Percentiles rank a stretch among this genome's conserved stretches.
These are phyloP conservation scores for Fundulus diaphanus DNA, from an alignment of 2,797 vertebrate genomes.

Conservation along the genomic window DNA sequence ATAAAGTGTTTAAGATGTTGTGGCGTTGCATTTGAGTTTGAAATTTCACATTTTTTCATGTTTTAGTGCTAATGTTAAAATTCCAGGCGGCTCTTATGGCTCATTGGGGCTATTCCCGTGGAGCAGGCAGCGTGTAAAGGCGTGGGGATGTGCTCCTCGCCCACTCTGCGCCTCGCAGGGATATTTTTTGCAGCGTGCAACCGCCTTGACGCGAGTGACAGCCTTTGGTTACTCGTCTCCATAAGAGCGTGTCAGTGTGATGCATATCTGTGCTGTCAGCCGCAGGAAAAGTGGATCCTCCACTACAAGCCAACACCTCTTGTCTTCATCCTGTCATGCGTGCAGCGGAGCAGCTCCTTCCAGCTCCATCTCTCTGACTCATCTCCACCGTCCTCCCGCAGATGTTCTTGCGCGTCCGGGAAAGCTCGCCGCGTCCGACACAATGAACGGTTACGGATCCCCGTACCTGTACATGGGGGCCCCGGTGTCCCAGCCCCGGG, in stretches of 20 bases:
- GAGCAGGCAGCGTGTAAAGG: background rate
- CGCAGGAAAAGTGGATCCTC: constrained; percentile 71
- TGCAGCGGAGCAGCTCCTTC: constrained; percentile 61
- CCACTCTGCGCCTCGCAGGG: constrained; percentile 13
- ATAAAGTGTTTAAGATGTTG: background rate
- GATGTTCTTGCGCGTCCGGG: constrained; percentile 49
- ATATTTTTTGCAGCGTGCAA: constrained; percentile 39
- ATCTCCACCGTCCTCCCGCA: constrained; percentile 33
- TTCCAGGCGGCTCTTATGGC: too few species aligned
- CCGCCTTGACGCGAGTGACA: constrained; percentile 54
- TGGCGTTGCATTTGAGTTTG: background rate
- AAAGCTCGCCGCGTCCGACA: constrained; percentile 45
- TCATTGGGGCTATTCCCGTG: background rate
- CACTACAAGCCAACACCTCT: constrained; percentile 65
- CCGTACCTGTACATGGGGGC: constrained; percentile 96
- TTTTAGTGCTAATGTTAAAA: background rate
- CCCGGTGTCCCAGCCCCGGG: constrained; percentile 91
- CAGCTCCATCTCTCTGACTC: constrained; percentile 53
- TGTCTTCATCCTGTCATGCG: constrained; percentile 59
- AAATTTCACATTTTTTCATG: too few species aligned
- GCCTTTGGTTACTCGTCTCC: constrained; percentile 73
- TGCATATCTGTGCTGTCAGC: constrained; percentile 60
- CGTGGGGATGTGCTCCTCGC: constrained; percentile 3
- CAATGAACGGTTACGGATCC: constrained; percentile 95
- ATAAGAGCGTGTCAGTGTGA: constrained; percentile 71